These are phyloP conservation scores for Plodia interpunctella DNA, from an alignment of 1,140 invertebrate species.

Conservation along the genomic window DNA sequence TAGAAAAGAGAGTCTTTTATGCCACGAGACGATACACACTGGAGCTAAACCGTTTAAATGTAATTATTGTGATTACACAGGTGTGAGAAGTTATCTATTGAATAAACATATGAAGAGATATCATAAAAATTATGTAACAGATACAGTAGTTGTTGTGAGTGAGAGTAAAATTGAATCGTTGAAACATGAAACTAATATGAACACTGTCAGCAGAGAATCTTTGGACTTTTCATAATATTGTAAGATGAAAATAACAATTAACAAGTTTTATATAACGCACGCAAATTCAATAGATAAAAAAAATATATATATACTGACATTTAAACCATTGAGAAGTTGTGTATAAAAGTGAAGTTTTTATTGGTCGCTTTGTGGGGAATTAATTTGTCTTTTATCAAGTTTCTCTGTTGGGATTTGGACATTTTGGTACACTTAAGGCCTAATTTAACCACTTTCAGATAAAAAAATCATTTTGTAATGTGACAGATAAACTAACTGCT, in stretches of 20 bases:
- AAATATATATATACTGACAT: neutral
- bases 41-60: constrained; percentile 50
- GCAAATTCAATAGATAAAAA: no score
- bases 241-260: no score
- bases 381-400: no score
- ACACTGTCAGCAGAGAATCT: neutral
- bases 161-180: neutral
- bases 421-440: no score
- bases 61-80: constrained; percentile 32
- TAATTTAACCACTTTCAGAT: no score
- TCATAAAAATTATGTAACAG: constrained; percentile 21
- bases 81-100: constrained; percentile 35
- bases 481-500: no score
- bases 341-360: no score
- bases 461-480: no score
- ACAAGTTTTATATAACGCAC: no score
- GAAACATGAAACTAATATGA: neutral
- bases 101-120: constrained; percentile 38
- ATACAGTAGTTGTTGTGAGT: neutral
- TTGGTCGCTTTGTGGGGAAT: no score
- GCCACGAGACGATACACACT: constrained; percentile 48
- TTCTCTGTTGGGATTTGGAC: no score
- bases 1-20: constrained; percentile 44
- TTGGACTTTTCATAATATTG: neutral
- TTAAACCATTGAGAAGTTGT: no score